These are phyloP conservation scores for Oscarella lobularis DNA, from an alignment of 37 sponge, comb jelly and placozoan species.

Conservation along the genomic window DNA sequence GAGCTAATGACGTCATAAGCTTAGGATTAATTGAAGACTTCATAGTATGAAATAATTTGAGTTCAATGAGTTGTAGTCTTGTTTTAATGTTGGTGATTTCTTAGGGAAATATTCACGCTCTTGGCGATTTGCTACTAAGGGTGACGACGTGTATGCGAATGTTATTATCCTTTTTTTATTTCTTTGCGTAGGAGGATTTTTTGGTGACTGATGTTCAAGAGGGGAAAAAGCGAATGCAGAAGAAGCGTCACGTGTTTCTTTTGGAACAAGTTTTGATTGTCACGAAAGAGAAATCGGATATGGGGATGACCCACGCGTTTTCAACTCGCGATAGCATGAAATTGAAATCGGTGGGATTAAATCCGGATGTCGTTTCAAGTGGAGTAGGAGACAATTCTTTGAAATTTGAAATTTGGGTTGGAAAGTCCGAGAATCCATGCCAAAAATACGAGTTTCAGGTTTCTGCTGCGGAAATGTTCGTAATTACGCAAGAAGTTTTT, in stretches of 20 bases:
- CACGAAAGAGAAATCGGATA: not conserved
- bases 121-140: not conserved
- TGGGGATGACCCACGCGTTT: not conserved
- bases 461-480: too few relatives aligned
- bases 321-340: not conserved
- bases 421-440: not conserved
- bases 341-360: not conserved
- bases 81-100: too few relatives aligned
- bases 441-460: not conserved
- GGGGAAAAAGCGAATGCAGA: not conserved
- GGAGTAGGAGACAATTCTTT: not conserved
- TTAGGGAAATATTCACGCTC: not conserved
- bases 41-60: too few relatives aligned
- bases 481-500: too few relatives aligned
- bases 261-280: not conserved
- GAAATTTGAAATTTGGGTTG: not conserved
- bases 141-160: not conserved
- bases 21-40: not conserved
- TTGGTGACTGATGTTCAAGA: not conserved
- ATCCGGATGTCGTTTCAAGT: too few relatives aligned
- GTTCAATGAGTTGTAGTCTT: too few relatives aligned
- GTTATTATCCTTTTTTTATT: not conserved
- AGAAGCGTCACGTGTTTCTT: not conserved
- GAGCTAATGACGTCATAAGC: not conserved
- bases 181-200: not conserved